These are phyloP conservation scores for Prochilodus magdalenae DNA, from an alignment of 2,113 vertebrate species.

Conservation along the genomic window DNA sequence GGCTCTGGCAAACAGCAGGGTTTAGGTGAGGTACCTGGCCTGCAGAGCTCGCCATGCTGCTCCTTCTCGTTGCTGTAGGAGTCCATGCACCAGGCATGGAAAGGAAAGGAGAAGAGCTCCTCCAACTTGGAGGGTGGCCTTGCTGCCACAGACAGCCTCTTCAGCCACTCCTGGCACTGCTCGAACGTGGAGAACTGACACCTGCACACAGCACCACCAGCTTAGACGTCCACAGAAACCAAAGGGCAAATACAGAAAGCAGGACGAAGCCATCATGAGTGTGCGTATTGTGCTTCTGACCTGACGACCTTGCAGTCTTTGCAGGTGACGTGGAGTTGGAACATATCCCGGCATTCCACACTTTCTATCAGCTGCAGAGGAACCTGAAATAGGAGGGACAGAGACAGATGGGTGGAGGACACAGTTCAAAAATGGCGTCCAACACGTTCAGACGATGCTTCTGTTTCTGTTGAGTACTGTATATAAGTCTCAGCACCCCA, in stretches of 20 bases:
- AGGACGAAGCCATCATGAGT: background rate
- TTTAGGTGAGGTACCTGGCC: slow-evolving; percentile 81
- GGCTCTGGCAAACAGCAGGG: background rate
- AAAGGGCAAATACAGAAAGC: background rate
- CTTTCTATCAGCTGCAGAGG: slow-evolving; percentile 94
- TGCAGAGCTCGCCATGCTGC: slow-evolving; percentile 92
- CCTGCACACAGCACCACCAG: slow-evolving; percentile 68
- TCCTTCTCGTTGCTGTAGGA: slow-evolving; percentile 95
- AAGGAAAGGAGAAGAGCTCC: slow-evolving; percentile 95
- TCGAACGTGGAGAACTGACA: slow-evolving; percentile 97
- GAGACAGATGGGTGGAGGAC: background rate
- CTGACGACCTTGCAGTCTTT: slow-evolving; percentile 98
- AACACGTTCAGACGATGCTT: no score
- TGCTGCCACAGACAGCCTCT: slow-evolving; percentile 84
- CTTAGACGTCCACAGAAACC: background rate
- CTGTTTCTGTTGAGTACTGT: no score
- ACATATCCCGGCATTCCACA: slow-evolving; percentile 95
- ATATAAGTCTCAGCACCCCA: no score
- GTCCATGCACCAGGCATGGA: slow-evolving; percentile 96
- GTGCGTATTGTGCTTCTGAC: slow-evolving; percentile 63
- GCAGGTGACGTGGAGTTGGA: slow-evolving; percentile 96
- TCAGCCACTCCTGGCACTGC: slow-evolving; percentile 97
- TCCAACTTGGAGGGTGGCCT: slow-evolving; percentile 91
- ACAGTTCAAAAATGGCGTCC: background rate
- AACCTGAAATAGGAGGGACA: slow-evolving; percentile 76